Base-by-base conservation (phyloP, 2,113 vertebrate species). In the Lampris incognitus region DNA sequence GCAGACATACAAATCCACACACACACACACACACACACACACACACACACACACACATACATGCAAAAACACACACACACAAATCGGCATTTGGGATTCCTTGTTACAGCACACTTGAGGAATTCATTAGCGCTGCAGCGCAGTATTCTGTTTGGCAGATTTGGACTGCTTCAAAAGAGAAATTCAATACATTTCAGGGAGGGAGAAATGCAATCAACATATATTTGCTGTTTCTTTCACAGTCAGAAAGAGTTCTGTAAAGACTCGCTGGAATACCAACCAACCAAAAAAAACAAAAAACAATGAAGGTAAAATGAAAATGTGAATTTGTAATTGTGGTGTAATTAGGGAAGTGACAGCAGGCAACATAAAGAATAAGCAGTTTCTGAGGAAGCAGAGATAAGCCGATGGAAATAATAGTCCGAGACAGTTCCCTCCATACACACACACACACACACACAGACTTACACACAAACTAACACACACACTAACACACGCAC, bases 41-140 rank as follows among this genome's bases (percentile, higher is more conserved):
- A 10, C 7, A 42, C 40, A 57, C 24, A 69, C 41, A 9, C n/a
- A 42, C 40, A 56, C 36, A 44, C 49, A 54, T 52, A 65, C 56
- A 24, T 39, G 52, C 65, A 63, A 56, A 69, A 59, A 82, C 61
- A 69, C 69, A 73, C 59, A 72, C 42, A 77, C 61, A 85, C 82
- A 72, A 72, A 85, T 90, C 83, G 83, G 69, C 76, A 37, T 69
- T 40, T 86, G 83, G 49, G 76, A 71, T 79, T 89, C 85, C 50
- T 67, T 66, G 62, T 69, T 74, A 72, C 74, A 56, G 65, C 46
- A 56, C 60, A 84, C 69, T 88, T 81, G 69, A 84, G 69, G 69
- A 88, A 90, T 90, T 79, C 83, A 90, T 91, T 90, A 87, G 83
- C 42, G 65, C 65, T 74, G 72, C 79, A 1, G 49, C 72, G 61